Base-by-base conservation (phyloP, 2,113 vertebrate genomes). In the Globicephala melas region DNA sequence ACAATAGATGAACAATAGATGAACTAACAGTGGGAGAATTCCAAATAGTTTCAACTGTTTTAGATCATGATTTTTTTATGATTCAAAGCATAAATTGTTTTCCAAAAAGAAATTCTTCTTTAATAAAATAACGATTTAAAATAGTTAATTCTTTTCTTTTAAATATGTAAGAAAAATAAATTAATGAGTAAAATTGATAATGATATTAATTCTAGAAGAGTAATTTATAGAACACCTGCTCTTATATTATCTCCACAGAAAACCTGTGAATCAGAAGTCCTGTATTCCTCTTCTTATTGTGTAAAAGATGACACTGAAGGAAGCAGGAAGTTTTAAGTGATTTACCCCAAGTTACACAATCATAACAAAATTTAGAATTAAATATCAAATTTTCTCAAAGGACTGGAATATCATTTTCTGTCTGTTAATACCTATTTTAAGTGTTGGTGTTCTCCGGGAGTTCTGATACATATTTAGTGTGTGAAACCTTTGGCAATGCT, bases 401-500 rank as follows among this genome's bases (percentile, higher is more conserved):
- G 21, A 50, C 13, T 25, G 36, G 33, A 82, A 31, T 77, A 47
- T n/a, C 14, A 41, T 79, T 82, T 77, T 74, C 20, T 55, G 33
- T 77, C 15, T 87, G 17, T 13, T 68, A 63, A 47, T 67, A 33
- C 1, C 14, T 79, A 73, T 85, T 88, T 74, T 26, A 73, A 63
- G 65, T 47, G 31, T 55, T 28, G n/a, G 21, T 77, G 10, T 63
- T 86, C 36, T 74, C 17, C 14, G 15, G 74, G 63, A 65, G 13
- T 25, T 50, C 8, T n/a, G 38, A n/a, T 58, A 11, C 36, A 31
- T 50, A 17, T 36, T 76, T 67, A 33, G 44, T 12, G 9, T 41
- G 23, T 53, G 36, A 89, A 97, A 79, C 31, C 73, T 95, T 89
- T 83, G 73, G 55, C 92, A 63, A 33, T 31, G 60, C 33, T 96